Percentiles rank a stretch among this genome's conserved stretches.
Conservation (phyloP, 2,888 invertebrate species). For the Adineta ricciae region DNA sequence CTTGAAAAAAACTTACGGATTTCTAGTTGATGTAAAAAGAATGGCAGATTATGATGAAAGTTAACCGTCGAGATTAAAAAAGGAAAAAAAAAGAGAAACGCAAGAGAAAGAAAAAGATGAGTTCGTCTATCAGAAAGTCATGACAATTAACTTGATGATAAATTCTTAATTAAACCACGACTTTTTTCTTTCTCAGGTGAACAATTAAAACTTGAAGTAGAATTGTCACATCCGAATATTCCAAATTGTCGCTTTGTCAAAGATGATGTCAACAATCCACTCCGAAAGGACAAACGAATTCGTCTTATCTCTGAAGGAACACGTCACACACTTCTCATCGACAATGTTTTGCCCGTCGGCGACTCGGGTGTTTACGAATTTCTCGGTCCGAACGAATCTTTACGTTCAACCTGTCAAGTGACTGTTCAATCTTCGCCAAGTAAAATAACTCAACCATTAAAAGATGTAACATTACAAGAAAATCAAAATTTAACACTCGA, state of each 20-base stretch:
- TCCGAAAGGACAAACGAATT: background rate
- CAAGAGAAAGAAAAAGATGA: background rate
- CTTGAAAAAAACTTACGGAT: background rate
- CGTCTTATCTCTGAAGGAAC: background rate
- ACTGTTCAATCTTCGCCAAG: background rate
- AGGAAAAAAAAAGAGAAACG: background rate
- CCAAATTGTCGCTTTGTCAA: background rate
- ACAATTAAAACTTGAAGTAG: background rate
- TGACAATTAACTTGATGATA: background rate
- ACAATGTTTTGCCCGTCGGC: background rate
- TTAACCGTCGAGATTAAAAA: background rate
- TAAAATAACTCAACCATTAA: conserved; percentile 22
- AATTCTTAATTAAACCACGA: too few relatives aligned
- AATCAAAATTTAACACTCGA: conserved; percentile 14
- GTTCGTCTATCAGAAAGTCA: background rate
- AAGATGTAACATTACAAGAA: conserved; percentile 19
- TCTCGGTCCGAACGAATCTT: background rate
- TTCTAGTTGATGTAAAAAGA: background rate
- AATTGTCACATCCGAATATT: conserved; percentile 17
- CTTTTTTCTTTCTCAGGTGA: too few relatives aligned
- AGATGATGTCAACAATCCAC: background rate
- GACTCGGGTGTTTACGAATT: conserved; percentile 1
- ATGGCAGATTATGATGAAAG: background rate
- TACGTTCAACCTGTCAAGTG: background rate
- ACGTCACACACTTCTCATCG: background rate